These are phyloP conservation scores for Acheta domesticus DNA, from an alignment of 2,888 invertebrate species.

Conservation along the genomic window DNA sequence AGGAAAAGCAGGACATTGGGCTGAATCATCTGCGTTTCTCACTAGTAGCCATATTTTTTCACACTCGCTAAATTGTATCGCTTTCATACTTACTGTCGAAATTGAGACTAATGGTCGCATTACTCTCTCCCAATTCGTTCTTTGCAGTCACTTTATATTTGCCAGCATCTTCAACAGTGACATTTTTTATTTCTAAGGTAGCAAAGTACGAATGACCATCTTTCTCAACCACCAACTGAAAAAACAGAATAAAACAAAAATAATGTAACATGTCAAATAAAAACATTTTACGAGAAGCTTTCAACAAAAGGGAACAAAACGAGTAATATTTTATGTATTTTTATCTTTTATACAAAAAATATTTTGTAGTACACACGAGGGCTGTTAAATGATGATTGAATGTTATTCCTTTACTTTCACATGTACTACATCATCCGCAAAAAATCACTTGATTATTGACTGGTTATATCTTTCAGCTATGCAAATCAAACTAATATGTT, in stretches of 20 bases:
- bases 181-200: constrained; percentile 87
- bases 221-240: constrained; percentile 80
- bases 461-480: too few relatives aligned
- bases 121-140: constrained; percentile 96
- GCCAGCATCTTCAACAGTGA: constrained; percentile 95
- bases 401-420: too few relatives aligned
- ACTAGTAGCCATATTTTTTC: constrained; percentile 18
- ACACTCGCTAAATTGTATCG: background rate
- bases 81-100: constrained; percentile 88
- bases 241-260: constrained; percentile 39
- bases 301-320: too few relatives aligned
- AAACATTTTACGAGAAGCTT: background rate
- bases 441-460: too few relatives aligned
- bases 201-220: constrained; percentile 93
- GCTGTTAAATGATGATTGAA: too few relatives aligned
- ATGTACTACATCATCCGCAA: too few relatives aligned
- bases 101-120: constrained; percentile 94
- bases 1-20: constrained; percentile 5
- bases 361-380: too few relatives aligned
- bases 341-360: too few relatives aligned
- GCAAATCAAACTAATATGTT: too few relatives aligned
- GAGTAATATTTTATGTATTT: too few relatives aligned
- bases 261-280: background rate
- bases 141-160: constrained; percentile 96
- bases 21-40: constrained; percentile 20